Conservation (phyloP, 1,140 invertebrate genomes). For the Macrosteles quadrilineatus region DNA sequence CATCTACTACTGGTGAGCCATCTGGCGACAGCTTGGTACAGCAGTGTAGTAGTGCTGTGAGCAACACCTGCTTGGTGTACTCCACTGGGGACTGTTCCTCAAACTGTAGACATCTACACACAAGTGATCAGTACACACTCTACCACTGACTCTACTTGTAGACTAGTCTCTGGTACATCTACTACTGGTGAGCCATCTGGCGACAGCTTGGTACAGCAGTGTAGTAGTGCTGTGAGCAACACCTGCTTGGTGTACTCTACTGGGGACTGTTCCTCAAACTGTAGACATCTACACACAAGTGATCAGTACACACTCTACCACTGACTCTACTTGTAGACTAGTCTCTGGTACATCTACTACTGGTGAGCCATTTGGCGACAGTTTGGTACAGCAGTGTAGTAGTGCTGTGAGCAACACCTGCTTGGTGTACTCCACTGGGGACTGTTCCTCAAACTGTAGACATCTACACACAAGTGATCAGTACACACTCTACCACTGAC, state of each 20-base stretch:
- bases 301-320: slow-evolving; percentile 89
- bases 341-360: slow-evolving; percentile 57
- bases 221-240: slow-evolving; percentile 72
- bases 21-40: slow-evolving; percentile 59
- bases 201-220: slow-evolving; percentile 64
- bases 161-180: slow-evolving; percentile 58
- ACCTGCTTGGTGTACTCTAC: slow-evolving; percentile 90
- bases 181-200: slow-evolving; percentile 52
- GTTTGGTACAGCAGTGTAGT: slow-evolving; percentile 66
- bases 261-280: slow-evolving; percentile 78
- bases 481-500: slow-evolving; percentile 83
- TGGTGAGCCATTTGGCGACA: slow-evolving; percentile 53
- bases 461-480: slow-evolving; percentile 60
- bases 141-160: slow-evolving; percentile 82
- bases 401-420: slow-evolving; percentile 80
- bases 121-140: no score
- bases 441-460: slow-evolving; percentile 77
- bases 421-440: slow-evolving; percentile 85
- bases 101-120: slow-evolving; percentile 65
- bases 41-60: slow-evolving; percentile 73
- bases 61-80: slow-evolving; percentile 84
- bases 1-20: slow-evolving; percentile 53
- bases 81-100: slow-evolving; percentile 84
- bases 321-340: slow-evolving; percentile 74
- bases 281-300: slow-evolving; percentile 62